Evolutionary conservation across 2,113 vertebrate species (phyloP).

Genomic region (Cynocephalus volans): DNA sequence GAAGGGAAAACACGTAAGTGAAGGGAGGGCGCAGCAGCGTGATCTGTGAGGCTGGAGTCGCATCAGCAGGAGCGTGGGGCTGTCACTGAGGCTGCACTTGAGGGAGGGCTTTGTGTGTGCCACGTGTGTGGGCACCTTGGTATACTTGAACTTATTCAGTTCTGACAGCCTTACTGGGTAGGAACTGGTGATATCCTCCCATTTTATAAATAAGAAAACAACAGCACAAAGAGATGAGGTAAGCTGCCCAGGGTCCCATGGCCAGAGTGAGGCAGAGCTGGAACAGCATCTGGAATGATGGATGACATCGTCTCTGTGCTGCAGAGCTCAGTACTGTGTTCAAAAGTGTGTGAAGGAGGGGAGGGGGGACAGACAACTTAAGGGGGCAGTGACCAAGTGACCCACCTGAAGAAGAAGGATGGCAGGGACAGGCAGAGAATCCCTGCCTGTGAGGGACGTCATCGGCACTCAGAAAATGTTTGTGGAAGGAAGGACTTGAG

Average conservation of each 20-base stretch:
- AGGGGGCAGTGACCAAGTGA: neutral
- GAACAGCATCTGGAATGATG: accelerated
- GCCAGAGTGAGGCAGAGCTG: neutral
- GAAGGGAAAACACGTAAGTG: neutral
- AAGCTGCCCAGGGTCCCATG: neutral
- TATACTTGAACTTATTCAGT: neutral
- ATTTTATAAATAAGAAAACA: neutral
- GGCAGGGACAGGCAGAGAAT: neutral
- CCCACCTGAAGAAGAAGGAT: neutral
- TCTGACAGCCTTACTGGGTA: neutral
- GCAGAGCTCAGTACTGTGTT: neutral
- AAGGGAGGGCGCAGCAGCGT: accelerated
- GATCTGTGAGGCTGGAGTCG: accelerated
- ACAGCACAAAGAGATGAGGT: neutral
- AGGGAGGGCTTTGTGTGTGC: too few species aligned
- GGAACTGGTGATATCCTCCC: neutral
- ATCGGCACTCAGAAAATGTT: accelerated
- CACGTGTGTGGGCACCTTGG: neutral
- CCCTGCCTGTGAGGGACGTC: neutral
- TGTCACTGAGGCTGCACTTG: accelerated
- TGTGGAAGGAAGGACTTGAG: neutral
- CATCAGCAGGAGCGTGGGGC: accelerated
- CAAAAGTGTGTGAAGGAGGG: accelerated
- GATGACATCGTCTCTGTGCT: accelerated
- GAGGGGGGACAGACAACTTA: accelerated